Evolutionary conservation across 2,888 invertebrate genomes (phyloP), one percentile per base, ranked within the genome.

Genomic region (Monochamus alternatus): DNA sequence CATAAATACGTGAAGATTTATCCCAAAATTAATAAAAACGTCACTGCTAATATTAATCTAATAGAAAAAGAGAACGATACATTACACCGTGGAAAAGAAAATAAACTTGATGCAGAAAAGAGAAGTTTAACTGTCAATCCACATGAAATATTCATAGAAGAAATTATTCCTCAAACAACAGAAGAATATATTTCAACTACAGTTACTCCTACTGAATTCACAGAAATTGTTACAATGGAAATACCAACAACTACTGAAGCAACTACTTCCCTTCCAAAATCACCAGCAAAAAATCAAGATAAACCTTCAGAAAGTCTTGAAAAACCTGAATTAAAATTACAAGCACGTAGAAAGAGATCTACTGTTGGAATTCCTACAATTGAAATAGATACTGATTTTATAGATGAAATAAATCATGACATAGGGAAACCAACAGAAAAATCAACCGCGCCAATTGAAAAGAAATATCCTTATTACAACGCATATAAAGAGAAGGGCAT

Each of bases 391-490:
- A 83, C 81, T 5, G 82, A 82, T 65, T 86, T 86, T 69, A 82
- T 87, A 8, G 82, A 86, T 62, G 80, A 82, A 59, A 81, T 86
- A 43, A 82, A 81, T 9, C 82, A 85, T 65, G 75, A 80, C 3
- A 69, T 83, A 31, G 75, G 69, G 7, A 81, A 84, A 51, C 74
- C 78, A 32, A 58, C 78, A 31, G 52, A 63, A 65, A 75, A 73
- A 22, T 47, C 64, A 62, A 64, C 74, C 59, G 80, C 83, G 31
- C 80, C 51, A 72, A 83, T 73, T 52, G 63, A 65, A 63, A 75
- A 32, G 9, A 94, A 94, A 85, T 95, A 94, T 88, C 94, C 95
- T 0, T 94, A 93, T 85, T 94, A 94, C 78, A 85, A 75, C 80
- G 86, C 73, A 81, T 31, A 79, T 79, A 62, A 88, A 89, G 80